These are phyloP conservation scores for Oopsacas minuta DNA, from an alignment of 37 sponge, comb jelly and placozoan species.

Conservation along the genomic window DNA sequence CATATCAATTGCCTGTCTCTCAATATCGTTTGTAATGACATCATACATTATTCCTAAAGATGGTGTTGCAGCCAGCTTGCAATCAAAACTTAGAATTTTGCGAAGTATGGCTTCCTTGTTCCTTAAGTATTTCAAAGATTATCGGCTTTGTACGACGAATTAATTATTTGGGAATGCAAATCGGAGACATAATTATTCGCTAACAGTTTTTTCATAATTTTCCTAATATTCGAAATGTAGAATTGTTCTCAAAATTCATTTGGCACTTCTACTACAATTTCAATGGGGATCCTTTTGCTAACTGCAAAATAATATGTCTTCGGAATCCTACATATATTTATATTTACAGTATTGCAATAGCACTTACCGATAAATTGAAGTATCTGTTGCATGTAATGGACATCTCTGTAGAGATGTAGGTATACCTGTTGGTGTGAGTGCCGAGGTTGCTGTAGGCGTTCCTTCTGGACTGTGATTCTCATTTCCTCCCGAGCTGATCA, in stretches of 20 bases:
- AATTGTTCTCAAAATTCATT: too few relatives aligned
- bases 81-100: background rate
- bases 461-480: slow-evolving; percentile 1
- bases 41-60: background rate
- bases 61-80: background rate
- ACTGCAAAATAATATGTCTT: too few relatives aligned
- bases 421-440: background rate
- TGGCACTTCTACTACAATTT: too few relatives aligned
- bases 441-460: background rate
- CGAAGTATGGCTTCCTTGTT: background rate
- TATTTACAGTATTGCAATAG: background rate
- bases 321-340: too few relatives aligned
- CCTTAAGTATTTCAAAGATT: too few relatives aligned
- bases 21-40: too few relatives aligned
- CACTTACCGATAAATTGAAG: background rate
- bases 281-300: too few relatives aligned
- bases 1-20: background rate
- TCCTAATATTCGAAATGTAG: too few relatives aligned
- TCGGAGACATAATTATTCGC: too few relatives aligned
- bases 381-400: background rate
- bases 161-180: background rate
- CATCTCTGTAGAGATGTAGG: background rate
- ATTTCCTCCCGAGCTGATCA: background rate
- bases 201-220: too few relatives aligned
- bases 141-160: too few relatives aligned